Conservation (phyloP, 2,888 invertebrate species). For the Hirudinaria manillensis region DNA sequence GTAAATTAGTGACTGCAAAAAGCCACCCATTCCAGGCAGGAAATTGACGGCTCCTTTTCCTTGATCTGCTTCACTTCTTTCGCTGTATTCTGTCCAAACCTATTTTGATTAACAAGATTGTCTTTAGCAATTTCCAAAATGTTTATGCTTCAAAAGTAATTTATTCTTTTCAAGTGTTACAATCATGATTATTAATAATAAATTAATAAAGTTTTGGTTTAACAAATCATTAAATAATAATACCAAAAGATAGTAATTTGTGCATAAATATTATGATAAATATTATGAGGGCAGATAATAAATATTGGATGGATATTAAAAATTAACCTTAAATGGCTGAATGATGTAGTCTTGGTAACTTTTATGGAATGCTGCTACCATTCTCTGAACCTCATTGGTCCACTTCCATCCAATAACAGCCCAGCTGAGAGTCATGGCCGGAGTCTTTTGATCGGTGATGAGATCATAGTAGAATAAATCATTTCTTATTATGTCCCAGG, state of each 20-base stretch:
- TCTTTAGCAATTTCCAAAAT: not conserved
- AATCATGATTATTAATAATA: not conserved
- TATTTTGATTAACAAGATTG: conserved; percentile 5
- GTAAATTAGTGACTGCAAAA: conserved; percentile 41
- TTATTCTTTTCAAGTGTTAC: not conserved
- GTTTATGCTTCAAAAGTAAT: not conserved
- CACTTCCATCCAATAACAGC: conserved; percentile 41
- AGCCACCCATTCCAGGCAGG: conserved; percentile 42
- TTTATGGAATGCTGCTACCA: conserved; percentile 38
- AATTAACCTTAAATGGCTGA: conserved; percentile 40
- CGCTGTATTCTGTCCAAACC: conserved; percentile 42
- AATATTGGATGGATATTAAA: not conserved
- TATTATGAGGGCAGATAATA: too few species aligned
- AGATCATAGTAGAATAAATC: conserved; percentile 41
- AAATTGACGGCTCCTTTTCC: conserved; percentile 39
- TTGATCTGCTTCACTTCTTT: conserved; percentile 33
- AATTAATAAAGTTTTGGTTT: not conserved
- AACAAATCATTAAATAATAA: not conserved
- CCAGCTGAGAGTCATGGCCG: conserved; percentile 41
- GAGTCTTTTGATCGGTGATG: conserved; percentile 32
- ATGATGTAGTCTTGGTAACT: conserved; percentile 41
- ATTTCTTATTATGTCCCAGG: conserved; percentile 39
- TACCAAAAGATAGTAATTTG: not conserved
- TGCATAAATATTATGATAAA: too few species aligned
- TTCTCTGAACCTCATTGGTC: conserved; percentile 36